Percentiles rank a stretch among this genome's conserved stretches.
These are phyloP conservation scores for Callorhinus ursinus DNA, from an alignment of 2,113 vertebrate species.

Conservation along the genomic window DNA sequence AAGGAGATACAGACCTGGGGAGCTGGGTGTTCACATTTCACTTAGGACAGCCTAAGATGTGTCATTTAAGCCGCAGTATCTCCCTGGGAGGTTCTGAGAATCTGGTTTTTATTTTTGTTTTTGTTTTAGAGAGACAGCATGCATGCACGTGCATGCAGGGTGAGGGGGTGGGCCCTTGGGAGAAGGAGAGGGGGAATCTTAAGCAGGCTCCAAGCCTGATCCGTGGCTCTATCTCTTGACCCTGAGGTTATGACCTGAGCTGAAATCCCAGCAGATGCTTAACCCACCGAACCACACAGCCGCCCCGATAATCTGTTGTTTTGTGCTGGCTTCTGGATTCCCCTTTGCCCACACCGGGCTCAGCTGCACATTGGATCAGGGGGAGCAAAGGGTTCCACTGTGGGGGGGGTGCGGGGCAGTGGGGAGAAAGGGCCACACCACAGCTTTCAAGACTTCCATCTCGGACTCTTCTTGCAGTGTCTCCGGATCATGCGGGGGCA, in stretches of 20 bases:
- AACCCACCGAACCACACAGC: not conserved
- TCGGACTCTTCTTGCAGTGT: too few species aligned
- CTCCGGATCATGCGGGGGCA: not conserved
- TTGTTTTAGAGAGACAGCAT: not conserved
- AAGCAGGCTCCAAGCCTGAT: not conserved
- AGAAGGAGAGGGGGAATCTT: not conserved
- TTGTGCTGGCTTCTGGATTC: not conserved
- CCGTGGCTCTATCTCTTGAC: not conserved
- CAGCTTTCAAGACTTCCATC: not conserved
- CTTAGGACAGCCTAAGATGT: not conserved
- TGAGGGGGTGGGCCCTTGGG: not conserved
- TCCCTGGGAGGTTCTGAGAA: not conserved
- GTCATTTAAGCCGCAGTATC: not conserved
- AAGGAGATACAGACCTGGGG: not conserved
- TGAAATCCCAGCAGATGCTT: not conserved
- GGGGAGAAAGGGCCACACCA: not conserved
- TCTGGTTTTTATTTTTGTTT: not conserved
- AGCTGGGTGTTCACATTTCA: not conserved
- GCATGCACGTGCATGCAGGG: not conserved
- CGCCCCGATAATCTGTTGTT: not conserved
- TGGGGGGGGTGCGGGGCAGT: accelerated
- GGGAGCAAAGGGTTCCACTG: not conserved
- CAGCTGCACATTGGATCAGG: too few species aligned
- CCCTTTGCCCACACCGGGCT: not conserved
- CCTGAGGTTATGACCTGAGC: not conserved